Evolutionary conservation across 2,113 vertebrate species (phyloP).

Genomic region (Scophthalmus maximus): DNA sequence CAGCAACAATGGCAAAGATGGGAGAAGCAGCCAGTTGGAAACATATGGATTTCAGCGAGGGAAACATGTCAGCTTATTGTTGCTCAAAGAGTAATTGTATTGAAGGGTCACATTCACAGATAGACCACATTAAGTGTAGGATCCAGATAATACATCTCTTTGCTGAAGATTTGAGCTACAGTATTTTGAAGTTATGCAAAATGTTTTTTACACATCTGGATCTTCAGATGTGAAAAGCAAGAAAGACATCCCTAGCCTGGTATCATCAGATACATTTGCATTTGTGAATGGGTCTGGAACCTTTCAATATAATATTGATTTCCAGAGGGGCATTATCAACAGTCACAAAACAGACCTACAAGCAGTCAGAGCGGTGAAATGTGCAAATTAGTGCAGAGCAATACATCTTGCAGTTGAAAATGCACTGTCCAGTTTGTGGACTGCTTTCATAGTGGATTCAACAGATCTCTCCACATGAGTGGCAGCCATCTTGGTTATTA

Average conservation of each 20-base stretch:
- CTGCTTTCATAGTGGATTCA: no score
- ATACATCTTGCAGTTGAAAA: neutral
- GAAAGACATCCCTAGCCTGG: neutral
- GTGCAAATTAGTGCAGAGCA: neutral
- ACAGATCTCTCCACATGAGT: no score
- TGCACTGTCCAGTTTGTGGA: no score
- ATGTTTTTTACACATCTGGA: neutral
- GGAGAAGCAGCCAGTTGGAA: slow-evolving; percentile 17
- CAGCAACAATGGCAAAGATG: slow-evolving; percentile 36
- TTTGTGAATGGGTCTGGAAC: neutral
- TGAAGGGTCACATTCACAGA: neutral
- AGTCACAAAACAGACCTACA: neutral
- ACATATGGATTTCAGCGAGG: neutral
- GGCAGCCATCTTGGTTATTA: no score
- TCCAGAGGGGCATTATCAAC: neutral
- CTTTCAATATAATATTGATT: neutral
- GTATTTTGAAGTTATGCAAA: neutral
- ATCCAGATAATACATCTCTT: neutral
- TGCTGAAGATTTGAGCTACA: neutral
- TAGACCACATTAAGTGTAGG: neutral
- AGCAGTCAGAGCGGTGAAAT: neutral
- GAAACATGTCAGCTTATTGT: slow-evolving; percentile 13
- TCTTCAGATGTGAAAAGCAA: neutral
- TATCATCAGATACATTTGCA: neutral
- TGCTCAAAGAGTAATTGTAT: slow-evolving; percentile 6